These are phyloP conservation scores for Lutraria lutraria DNA, from an alignment of 2,888 invertebrate species.

Conservation along the genomic window DNA sequence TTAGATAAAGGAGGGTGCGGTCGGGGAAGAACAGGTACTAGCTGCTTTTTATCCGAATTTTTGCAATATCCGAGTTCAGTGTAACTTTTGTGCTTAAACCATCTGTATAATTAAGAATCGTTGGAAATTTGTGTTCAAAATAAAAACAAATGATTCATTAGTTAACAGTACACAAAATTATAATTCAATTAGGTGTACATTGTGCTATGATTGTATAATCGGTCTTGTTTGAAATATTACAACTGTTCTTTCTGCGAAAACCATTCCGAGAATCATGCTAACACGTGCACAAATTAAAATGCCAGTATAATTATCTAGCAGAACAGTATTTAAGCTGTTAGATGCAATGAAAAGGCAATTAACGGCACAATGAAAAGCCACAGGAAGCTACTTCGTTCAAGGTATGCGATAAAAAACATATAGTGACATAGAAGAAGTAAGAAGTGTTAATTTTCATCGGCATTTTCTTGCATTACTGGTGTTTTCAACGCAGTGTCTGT, in stretches of 20 bases:
- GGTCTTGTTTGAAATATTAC: background rate
- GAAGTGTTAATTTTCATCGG: background rate
- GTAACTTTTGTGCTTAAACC: background rate
- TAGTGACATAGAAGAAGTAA: background rate
- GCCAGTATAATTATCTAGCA: background rate
- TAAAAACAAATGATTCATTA: background rate
- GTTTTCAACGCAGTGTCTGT: background rate
- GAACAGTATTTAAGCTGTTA: background rate
- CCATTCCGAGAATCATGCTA: background rate
- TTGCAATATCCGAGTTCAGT: too few relatives aligned
- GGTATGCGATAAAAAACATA: background rate
- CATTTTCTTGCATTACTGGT: background rate
- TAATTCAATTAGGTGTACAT: background rate
- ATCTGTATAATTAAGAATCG: background rate
- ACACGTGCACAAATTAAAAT: background rate
- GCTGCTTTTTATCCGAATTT: too few relatives aligned
- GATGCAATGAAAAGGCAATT: slow-evolving; percentile 8
- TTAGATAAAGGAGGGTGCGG: too few relatives aligned
- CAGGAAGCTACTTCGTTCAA: background rate
- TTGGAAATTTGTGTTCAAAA: background rate
- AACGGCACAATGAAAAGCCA: background rate
- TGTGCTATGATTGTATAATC: too few relatives aligned
- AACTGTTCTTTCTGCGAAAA: background rate
- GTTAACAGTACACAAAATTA: background rate
- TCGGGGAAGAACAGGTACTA: too few relatives aligned